phyloP scores from a whole-genome alignment of 1,140 invertebrate species.

The Scaptomyza graminum region DNA sequence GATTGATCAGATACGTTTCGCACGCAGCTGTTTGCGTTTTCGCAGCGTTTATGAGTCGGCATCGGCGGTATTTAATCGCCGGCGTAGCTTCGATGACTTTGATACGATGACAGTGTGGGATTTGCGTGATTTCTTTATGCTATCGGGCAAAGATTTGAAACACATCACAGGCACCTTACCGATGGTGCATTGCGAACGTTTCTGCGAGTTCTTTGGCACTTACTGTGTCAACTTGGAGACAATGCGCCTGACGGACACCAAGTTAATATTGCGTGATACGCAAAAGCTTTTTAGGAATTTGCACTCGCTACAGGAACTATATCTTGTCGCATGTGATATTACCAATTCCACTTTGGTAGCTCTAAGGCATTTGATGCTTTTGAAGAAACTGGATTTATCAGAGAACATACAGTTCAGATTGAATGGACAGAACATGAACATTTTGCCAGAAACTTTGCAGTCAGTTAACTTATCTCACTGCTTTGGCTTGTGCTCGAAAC shows the following conservation, averaged over 20 bases:
- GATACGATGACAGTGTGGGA: constrained; percentile 45
- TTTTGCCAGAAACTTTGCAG: constrained; percentile 8
- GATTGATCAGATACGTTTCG: constrained; percentile 34
- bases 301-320: constrained; percentile 7
- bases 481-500: neutral
- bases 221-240: constrained; percentile 32
- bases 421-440: constrained; percentile 21
- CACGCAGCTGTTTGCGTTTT: constrained; percentile 32
- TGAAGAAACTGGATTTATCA: constrained; percentile 25
- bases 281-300: constrained; percentile 30
- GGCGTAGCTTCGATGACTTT: constrained; percentile 14
- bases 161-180: constrained; percentile 33
- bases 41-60: constrained; percentile 18
- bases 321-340: constrained; percentile 14
- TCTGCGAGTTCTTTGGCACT: constrained; percentile 38
- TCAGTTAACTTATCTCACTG: constrained; percentile 17
- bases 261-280: constrained; percentile 26
- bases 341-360: constrained; percentile 6
- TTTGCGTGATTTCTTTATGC: constrained; percentile 42
- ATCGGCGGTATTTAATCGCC: constrained; percentile 14
- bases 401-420: constrained; percentile 18
- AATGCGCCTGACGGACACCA: constrained; percentile 19
- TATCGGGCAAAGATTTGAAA: constrained; percentile 35
- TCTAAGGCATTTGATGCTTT: neutral
- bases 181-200: constrained; percentile 19